Base-by-base conservation (phyloP, 2,113 vertebrate species). In the Leiothrix lutea region DNA sequence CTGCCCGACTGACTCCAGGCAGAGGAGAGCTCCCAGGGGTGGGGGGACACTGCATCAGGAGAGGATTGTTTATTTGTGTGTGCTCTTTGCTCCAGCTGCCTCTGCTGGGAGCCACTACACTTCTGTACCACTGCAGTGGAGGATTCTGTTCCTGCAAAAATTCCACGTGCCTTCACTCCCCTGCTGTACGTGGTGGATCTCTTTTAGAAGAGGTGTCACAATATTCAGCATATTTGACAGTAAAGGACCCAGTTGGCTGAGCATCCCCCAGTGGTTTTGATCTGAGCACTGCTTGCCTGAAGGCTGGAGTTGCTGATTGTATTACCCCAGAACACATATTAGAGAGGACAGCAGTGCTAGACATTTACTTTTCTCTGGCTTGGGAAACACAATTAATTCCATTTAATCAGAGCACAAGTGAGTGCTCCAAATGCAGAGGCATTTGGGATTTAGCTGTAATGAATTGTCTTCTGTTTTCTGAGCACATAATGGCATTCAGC, bases 381-480 rank as follows among this genome's bases (percentile, higher is more conserved):
- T 83, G 60, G 92, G 92, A 93, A 92, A 90, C 38, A 36, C 56
- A 84, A 44, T 93, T 94, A 90, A 96, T 96, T 86, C 44, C 22
- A 88, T 90, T 92, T 92, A 88, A 83, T 90, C 71, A 67, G 75
- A 88, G 69, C 67, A 42, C 67, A 77, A 67, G 56, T 45, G 53
- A 82, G 53, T 74, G 53, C 44, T 93, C 47, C 75, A 86, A 93
- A 74, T 66, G 66, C 44, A 86, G 75, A 65, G 28, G 75, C 85
- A 45, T 67, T 83, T 77, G 85, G 60, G 67, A 36, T 94, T 78
- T 12, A 48, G 47, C 40, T 64, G 38, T 90, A 74, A 93, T 60
- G 79, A 93, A 86, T 29, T 45, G 35, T 36, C 54, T 56, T 29
- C 74, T 48, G 72, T 74, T 91, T 80, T 50, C 90, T 88, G 38